A percentile compares a stretch with the other conserved stretches of the same genome.
Conservation (phyloP, 92 coral and sea anemone genomes). For the Parazoanthus atlanticus region DNA sequence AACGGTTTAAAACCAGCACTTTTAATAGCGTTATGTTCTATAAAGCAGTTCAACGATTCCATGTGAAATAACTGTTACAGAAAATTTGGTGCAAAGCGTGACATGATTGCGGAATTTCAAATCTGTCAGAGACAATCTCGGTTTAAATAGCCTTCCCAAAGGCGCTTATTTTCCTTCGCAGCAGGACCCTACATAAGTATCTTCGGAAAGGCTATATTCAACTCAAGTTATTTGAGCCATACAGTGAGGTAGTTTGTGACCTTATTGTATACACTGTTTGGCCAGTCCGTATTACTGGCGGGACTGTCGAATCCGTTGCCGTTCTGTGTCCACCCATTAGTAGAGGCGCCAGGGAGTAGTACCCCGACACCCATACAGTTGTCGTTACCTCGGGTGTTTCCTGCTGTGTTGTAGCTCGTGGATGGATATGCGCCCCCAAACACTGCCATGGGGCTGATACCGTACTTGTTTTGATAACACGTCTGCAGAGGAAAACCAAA, state of each 20-base stretch:
- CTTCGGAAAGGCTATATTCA: background rate
- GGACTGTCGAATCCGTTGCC: slow-evolving; percentile 11
- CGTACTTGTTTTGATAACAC: slow-evolving; percentile 15
- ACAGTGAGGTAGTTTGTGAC: background rate
- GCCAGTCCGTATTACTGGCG: slow-evolving; percentile 3
- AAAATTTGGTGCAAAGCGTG: no score
- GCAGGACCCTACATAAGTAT: background rate
- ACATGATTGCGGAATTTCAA: no score
- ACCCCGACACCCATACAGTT: slow-evolving; percentile 37
- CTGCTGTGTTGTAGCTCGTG: slow-evolving; percentile 1
- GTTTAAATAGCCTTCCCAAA: no score
- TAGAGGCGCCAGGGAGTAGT: background rate
- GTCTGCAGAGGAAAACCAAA: background rate
- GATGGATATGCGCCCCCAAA: slow-evolving; percentile 26
- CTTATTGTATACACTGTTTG: background rate
- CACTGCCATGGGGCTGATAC: background rate
- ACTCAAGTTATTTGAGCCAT: background rate
- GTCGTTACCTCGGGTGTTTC: slow-evolving; percentile 6
- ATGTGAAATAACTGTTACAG: no score
- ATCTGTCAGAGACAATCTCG: no score
- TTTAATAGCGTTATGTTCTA: no score
- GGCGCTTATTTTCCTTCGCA: no score
- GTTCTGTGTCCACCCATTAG: slow-evolving; percentile 17
- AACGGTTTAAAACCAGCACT: no score
- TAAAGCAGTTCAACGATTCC: no score